Base-by-base conservation (phyloP, 2,888 invertebrate genomes). In the Diaperis boleti region DNA sequence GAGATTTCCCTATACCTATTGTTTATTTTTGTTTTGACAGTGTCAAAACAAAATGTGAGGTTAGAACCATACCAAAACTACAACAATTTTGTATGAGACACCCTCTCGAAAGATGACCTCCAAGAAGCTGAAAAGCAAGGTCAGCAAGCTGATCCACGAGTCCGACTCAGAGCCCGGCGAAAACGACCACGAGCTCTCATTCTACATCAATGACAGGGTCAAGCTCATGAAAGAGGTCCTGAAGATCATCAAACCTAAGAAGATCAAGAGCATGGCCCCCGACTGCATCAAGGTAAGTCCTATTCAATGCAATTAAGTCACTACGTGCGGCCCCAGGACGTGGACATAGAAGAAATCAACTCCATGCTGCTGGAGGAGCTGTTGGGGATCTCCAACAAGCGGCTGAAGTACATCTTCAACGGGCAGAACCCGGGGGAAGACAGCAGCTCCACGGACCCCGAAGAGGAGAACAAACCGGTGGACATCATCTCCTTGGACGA, bases 311-410 rank as follows among this genome's bases (percentile, higher is more conserved):
- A 20, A 33, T 50, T 10, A 10, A 17, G 15, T 29, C 11, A 10
- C 2, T 15, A 26, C 22, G 15, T 20, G 15, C 1, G 4, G 10
- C 10, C 15, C 2, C 66, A 82, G 81, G 69, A 72, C 63, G 65
- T 78, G 62, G 78, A 80, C 62, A 76, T 76, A 35, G 77, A 77
- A 65, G 81, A 81, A 72, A 74, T 81, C 14, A 82, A 81, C 73
- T 80, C 82, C 0, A 77, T 80, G 75, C 69, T 82, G 7, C 69
- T 82, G n/a, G 82, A 82, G 70, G 82, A 82, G 69, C 69, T 81
- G 22, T 66, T 82, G 18, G 81, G 82, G 11, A 81, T 82, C 59
- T 82, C 82, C 14, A 81, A 80, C 62, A 82, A 82, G 67, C 70
- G 82, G 60, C 64, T 82, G 2, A 77, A 75, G 41, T 79, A 78